Evolutionary conservation across 2,797 vertebrate genomes (phyloP).

Genomic region (Xenops minutus): DNA sequence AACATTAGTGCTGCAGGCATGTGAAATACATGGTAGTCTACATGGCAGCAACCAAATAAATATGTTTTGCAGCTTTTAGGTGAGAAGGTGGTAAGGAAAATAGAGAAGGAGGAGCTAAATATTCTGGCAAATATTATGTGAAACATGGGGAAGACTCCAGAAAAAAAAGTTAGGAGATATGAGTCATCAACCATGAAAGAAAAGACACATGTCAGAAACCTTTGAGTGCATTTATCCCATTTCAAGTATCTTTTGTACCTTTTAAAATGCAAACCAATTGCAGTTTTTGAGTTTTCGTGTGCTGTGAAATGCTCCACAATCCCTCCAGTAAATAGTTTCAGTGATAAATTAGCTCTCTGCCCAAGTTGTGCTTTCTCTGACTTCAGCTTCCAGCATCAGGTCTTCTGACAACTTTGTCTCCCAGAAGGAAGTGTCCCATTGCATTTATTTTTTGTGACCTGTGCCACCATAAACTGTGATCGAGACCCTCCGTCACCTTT

Average conservation of each 20-base stretch:
- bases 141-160: neutral
- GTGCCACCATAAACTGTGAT: neutral
- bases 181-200: neutral
- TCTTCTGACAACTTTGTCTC: neutral
- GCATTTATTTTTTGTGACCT: constrained; percentile 11
- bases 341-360: neutral
- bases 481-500: neutral
- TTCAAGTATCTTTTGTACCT: neutral
- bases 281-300: neutral
- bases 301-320: neutral
- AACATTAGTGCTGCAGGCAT: constrained; percentile 34
- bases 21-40: constrained; percentile 21
- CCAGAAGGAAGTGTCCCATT: neutral
- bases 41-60: constrained; percentile 33
- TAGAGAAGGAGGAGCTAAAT: constrained; percentile 28
- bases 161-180: neutral
- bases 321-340: neutral
- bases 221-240: neutral
- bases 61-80: constrained; percentile 27
- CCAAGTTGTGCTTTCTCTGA: neutral
- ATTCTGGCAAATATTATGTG: neutral
- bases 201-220: neutral
- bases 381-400: neutral
- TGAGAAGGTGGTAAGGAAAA: constrained; percentile 46
- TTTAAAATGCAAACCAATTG: neutral